Evolutionary conservation across 2,797 vertebrate species (phyloP), one percentile per base, ranked within the genome.

Genomic region (Champsocephalus esox): DNA sequence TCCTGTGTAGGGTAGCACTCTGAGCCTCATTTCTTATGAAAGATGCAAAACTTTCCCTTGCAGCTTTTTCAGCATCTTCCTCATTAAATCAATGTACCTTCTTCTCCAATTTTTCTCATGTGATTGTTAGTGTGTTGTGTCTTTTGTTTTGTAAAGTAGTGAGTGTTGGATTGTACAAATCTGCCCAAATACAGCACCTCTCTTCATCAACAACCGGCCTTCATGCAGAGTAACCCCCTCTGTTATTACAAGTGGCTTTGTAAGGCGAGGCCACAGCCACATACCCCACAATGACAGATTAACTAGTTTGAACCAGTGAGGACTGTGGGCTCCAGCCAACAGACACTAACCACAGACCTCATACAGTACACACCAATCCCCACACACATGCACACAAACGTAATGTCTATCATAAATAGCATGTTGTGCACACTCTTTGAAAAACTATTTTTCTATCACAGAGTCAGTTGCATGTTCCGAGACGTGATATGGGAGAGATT

Each of bases 301-400:
- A 89, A 81, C 90, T 84, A 78, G 83, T 89, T 80, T 80, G 72
- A 89, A 89, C 89, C 88, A 83, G 88, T 66, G 57, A 73, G 77
- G 66, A 83, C 73, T 70, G 75, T 32, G 66, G 74, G 75, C 41
- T 72, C 32, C 28, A 49, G 72, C 82, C 61, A 78, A 56, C 32
- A 68, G 61, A 72, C 72, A 74, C 67, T 72, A 32, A 75, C 59
- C 70, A 57, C 81, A 88, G 48, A 67, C 73, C 61, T 79, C 55
- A 70, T 51, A 75, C n/a, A 72, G 58, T 56, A 41, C 66, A 62
- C 79, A 82, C 55, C 70, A 61, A 44, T 44, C 73, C 58, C 51
- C 41, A 34, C 32, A 19, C 21, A 7, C 41, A 46, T 11, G 9
- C 41, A 41, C 12, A 70, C 51, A 52, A 50, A 66, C n/a, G 66